phyloP scores from a whole-genome alignment of 2,113 vertebrate genomes.

The Epinephelus moara region DNA sequence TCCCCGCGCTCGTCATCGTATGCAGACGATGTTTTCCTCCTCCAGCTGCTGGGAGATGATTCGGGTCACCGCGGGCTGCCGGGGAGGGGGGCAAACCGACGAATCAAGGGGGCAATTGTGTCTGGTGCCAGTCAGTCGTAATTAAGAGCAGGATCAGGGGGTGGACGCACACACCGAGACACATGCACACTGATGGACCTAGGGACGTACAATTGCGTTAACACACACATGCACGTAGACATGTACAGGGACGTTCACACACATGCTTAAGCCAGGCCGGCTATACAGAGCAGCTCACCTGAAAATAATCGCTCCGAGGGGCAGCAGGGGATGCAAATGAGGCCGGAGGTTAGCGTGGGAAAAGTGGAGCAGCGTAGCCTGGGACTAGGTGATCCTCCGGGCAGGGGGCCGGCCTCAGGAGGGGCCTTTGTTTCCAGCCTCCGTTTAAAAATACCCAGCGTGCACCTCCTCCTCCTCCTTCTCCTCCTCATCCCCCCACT shows the following conservation, averaged over 20 bases:
- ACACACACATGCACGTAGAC: slow-evolving; percentile 53
- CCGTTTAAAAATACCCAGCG: slow-evolving; percentile 91
- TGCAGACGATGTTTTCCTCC: slow-evolving; percentile 82
- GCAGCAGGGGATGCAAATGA: slow-evolving; percentile 95
- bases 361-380: slow-evolving; percentile 91
- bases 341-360: slow-evolving; percentile 98
- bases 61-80: slow-evolving; percentile 94
- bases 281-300: slow-evolving; percentile 99
- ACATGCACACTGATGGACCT: slow-evolving; percentile 51
- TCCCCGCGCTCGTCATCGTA: slow-evolving; percentile 43
- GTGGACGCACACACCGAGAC: slow-evolving; percentile 47
- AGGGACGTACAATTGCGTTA: slow-evolving; percentile 62
- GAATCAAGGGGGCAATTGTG: slow-evolving; percentile 97
- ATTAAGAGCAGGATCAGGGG: slow-evolving; percentile 96
- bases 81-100: slow-evolving; percentile 88
- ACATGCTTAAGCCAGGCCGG: slow-evolving; percentile 85
- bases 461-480: slow-evolving; percentile 75
- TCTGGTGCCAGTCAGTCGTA: slow-evolving; percentile 99
- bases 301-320: slow-evolving; percentile 98
- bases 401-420: slow-evolving; percentile 94
- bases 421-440: slow-evolving; percentile 92
- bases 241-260: slow-evolving; percentile 55
- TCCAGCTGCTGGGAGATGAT: slow-evolving; percentile 92
- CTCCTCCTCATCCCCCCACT: slow-evolving; percentile 42
- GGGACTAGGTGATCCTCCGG: slow-evolving; percentile 97